Evolutionary conservation across 1,140 invertebrate genomes (phyloP).

Genomic region (Eumeta japonica): DNA sequence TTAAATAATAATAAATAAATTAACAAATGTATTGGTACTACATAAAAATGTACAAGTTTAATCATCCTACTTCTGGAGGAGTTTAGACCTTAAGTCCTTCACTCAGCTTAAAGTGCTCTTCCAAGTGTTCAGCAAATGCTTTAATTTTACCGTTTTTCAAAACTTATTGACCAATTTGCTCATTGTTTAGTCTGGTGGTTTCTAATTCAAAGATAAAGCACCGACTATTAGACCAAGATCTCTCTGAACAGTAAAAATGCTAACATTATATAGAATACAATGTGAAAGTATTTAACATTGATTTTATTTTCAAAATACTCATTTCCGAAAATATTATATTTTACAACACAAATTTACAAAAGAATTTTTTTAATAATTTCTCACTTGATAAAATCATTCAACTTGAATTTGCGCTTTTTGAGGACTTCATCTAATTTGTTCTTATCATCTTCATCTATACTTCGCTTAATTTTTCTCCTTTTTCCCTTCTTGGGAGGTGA

Average conservation of each 20-base stretch:
- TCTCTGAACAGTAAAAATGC: neutral
- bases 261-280: neutral
- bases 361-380: constrained; percentile 10
- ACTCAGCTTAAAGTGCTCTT: too few relatives aligned
- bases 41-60: too few relatives aligned
- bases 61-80: too few relatives aligned
- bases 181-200: too few relatives aligned
- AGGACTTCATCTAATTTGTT: constrained; percentile 29
- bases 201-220: too few relatives aligned
- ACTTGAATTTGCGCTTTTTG: constrained; percentile 32
- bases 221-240: too few relatives aligned
- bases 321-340: neutral
- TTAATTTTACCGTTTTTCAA: too few relatives aligned
- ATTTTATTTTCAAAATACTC: neutral
- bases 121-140: too few relatives aligned
- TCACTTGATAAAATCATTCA: constrained; percentile 46
- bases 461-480: neutral
- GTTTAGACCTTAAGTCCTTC: too few relatives aligned
- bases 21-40: too few relatives aligned
- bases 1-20: too few relatives aligned
- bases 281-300: neutral
- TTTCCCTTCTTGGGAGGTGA: neutral
- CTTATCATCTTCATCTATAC: constrained; percentile 22
- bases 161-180: too few relatives aligned
- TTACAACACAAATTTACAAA: neutral